Evolutionary conservation across 2,113 vertebrate species (phyloP).

Genomic region (Microcebus murinus): DNA sequence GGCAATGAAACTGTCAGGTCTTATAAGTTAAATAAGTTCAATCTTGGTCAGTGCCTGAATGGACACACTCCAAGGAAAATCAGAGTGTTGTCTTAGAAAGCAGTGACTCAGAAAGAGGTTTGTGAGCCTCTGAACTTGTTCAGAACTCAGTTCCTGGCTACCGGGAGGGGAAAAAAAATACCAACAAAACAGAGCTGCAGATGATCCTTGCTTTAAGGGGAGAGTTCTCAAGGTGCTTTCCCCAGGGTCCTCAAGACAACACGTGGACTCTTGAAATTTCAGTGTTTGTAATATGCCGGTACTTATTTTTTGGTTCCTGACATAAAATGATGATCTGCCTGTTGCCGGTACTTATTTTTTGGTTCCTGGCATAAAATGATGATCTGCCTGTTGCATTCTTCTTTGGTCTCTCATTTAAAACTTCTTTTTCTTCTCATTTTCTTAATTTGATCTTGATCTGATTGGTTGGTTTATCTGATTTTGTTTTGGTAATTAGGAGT

Average conservation of each 20-base stretch:
- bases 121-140: neutral
- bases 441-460: neutral
- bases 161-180: neutral
- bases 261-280: neutral
- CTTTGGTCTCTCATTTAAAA: neutral
- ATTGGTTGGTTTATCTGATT: neutral
- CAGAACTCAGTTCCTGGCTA: conserved; percentile 26
- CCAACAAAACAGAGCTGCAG: neutral
- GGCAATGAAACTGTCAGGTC: conserved; percentile 61
- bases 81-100: conserved; percentile 67
- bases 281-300: neutral
- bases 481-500: neutral
- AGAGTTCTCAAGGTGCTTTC: neutral
- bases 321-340: neutral
- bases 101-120: conserved; percentile 49
- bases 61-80: conserved; percentile 65
- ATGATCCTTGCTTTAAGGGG: neutral
- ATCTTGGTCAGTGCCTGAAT: neutral
- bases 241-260: neutral
- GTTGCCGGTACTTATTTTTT: neutral
- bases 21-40: conserved; percentile 21
- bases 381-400: neutral
- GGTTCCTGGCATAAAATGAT: neutral
- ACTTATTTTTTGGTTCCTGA: neutral
- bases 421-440: neutral